A percentile compares a stretch with the other conserved stretches of the same genome.
Conservation (phyloP, 35 echinoderm and acorn worm genomes). For the Apostichopus japonicus region DNA sequence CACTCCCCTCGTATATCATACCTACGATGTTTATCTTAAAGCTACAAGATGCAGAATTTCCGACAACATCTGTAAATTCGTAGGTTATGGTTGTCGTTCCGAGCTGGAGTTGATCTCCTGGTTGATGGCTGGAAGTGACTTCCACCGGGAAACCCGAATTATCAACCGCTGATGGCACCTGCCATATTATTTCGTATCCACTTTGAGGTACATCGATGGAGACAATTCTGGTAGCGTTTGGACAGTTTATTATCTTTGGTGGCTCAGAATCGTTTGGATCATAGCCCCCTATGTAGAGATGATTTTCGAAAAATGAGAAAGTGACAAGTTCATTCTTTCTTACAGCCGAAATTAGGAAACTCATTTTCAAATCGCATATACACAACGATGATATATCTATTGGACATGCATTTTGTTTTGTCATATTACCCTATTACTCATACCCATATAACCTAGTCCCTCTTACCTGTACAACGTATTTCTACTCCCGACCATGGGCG, state of each 20-base stretch:
- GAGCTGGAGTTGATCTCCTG: not conserved
- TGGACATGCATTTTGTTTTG: too few species aligned
- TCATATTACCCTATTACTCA: too few species aligned
- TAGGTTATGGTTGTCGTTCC: not conserved
- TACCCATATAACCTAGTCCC: too few species aligned
- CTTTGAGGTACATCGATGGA: not conserved
- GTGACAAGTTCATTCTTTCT: too few species aligned
- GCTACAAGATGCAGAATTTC: slow-evolving; percentile 15
- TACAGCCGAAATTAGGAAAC: too few species aligned
- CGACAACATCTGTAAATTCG: not conserved
- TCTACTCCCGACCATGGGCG: too few species aligned
- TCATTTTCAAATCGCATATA: too few species aligned
- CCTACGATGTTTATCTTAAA: not conserved
- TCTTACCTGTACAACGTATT: too few species aligned
- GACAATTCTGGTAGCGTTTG: not conserved
- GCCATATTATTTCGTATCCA: not conserved
- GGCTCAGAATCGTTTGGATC: not conserved
- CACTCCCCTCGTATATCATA: not conserved
- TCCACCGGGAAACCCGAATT: slow-evolving; percentile 18
- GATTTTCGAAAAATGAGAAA: not conserved
- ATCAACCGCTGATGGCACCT: slow-evolving; percentile 7
- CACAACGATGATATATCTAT: too few species aligned
- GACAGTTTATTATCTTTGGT: not conserved
- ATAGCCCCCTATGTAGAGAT: not conserved
- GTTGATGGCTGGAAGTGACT: not conserved